These are phyloP conservation scores for Gavia stellata DNA, from an alignment of 2,113 vertebrate genomes.

Conservation along the genomic window DNA sequence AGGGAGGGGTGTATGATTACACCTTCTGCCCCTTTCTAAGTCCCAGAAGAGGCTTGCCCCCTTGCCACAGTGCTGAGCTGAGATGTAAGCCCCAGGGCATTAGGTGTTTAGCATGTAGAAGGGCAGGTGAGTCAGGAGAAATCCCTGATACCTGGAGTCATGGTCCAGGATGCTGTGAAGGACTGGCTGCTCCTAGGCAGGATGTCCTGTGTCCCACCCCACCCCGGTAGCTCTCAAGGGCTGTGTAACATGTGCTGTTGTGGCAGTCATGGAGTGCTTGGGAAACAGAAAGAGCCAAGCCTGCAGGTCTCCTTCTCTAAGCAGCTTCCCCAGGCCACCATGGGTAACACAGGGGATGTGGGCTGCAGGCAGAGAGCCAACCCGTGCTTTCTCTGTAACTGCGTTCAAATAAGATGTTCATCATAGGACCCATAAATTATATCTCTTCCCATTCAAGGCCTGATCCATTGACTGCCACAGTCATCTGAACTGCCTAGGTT, in stretches of 20 bases:
- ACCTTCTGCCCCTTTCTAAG: neutral
- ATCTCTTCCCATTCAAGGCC: neutral
- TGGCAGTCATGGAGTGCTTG: neutral
- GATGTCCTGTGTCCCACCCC: too few species aligned
- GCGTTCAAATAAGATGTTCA: neutral
- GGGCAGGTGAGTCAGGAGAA: neutral
- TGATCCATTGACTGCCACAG: neutral
- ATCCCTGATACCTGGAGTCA: neutral
- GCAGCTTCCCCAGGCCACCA: neutral
- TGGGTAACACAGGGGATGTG: neutral
- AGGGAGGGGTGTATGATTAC: neutral
- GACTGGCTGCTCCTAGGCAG: neutral
- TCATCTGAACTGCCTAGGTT: neutral
- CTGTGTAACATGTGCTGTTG: rapidly evolving
- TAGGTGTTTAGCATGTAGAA: neutral
- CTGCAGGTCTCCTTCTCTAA: neutral
- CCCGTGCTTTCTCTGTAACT: neutral
- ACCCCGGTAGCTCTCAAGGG: neutral
- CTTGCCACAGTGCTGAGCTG: neutral
- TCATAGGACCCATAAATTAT: neutral
- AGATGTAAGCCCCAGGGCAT: neutral
- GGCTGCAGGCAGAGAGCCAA: neutral
- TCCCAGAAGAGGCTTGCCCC: neutral
- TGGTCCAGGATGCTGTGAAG: neutral
- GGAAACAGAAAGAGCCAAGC: neutral